These are phyloP conservation scores for Rhynchotus rufescens DNA, from an alignment of 2,797 vertebrate species.

Conservation along the genomic window DNA sequence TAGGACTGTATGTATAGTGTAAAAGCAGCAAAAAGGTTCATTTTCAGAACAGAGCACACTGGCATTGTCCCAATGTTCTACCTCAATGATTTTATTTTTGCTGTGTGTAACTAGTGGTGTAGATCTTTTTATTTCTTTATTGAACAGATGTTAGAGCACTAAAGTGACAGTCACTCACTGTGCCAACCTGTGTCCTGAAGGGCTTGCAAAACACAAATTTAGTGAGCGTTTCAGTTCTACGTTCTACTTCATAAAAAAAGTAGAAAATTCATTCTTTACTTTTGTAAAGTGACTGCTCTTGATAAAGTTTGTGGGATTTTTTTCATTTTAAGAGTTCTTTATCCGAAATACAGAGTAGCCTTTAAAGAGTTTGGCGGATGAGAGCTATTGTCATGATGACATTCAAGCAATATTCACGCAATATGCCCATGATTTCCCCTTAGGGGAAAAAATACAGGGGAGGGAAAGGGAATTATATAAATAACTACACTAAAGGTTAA, in stretches of 20 bases:
- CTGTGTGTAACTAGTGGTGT: neutral
- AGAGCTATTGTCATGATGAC: too few species aligned
- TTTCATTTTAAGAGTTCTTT: neutral
- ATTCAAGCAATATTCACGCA: neutral
- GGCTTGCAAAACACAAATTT: neutral
- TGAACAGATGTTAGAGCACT: neutral
- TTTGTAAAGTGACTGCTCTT: neutral
- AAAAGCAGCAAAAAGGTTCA: neutral
- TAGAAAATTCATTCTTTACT: neutral
- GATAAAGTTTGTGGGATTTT: neutral
- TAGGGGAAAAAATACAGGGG: neutral
- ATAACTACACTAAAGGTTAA: neutral
- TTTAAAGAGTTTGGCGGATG: neutral
- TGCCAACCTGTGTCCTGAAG: neutral
- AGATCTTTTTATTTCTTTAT: neutral
- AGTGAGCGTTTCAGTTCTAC: neutral
- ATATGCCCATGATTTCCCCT: neutral
- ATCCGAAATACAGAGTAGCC: neutral
- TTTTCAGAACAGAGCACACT: neutral
- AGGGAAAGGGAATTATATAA: neutral
- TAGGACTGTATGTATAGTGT: neutral
- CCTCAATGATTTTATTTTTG: neutral
- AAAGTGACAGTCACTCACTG: neutral
- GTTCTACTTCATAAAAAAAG: neutral
- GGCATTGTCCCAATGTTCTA: neutral